A percentile compares a stretch with the other conserved stretches of the same genome.
Conservation (phyloP, 1,140 invertebrate genomes). For the Macrostomum lignano region DNA sequence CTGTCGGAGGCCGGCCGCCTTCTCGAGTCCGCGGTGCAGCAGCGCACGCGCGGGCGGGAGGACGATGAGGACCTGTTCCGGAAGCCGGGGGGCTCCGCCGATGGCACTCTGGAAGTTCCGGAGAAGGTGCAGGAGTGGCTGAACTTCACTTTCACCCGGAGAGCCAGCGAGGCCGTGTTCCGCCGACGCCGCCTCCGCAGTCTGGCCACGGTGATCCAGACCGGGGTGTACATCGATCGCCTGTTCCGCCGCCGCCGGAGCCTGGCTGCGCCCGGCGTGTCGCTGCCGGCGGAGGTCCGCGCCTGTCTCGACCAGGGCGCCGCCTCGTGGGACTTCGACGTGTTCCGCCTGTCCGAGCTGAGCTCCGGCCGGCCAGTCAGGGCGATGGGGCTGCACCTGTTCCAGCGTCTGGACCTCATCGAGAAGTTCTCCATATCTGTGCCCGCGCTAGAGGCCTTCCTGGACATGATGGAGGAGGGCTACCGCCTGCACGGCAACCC, state of each 20-base stretch:
- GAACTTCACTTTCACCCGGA: background rate
- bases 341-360: background rate
- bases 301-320: too few relatives aligned
- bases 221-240: slow-evolving; percentile 1
- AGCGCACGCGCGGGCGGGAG: too few relatives aligned
- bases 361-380: background rate
- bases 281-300: too few relatives aligned
- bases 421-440: background rate
- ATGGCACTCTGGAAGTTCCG: background rate
- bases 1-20: too few relatives aligned
- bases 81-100: too few relatives aligned
- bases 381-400: background rate
- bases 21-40: too few relatives aligned
- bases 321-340: slow-evolving; percentile 5
- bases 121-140: slow-evolving; percentile 3
- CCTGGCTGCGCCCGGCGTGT: too few relatives aligned
- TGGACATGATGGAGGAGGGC: slow-evolving; percentile 16
- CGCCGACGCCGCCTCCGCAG: background rate
- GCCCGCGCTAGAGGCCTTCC: slow-evolving; percentile 16
- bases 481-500: slow-evolving; percentile 13
- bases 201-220: background rate
- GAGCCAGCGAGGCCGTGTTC: background rate
- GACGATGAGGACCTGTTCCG: too few relatives aligned
- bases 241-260: background rate
- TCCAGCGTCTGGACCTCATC: background rate